phyloP scores from a whole-genome alignment of 2,797 vertebrate species.

The Melanitta fusca region DNA sequence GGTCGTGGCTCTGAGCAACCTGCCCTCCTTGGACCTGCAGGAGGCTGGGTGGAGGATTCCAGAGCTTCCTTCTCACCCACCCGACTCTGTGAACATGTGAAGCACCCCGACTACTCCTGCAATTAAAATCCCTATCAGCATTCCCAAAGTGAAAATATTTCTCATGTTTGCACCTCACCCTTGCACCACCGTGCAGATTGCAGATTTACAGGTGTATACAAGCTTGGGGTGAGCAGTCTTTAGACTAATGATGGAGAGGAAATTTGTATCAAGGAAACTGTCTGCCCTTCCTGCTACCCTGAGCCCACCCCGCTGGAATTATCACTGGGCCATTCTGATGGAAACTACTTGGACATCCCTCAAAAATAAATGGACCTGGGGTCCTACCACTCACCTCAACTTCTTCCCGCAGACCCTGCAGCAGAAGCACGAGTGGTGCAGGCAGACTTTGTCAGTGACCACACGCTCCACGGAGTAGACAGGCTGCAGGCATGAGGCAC shows the following conservation, averaged over 20 bases:
- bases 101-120: neutral
- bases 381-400: slow-evolving; percentile 83
- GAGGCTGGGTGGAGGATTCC: neutral
- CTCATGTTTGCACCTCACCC: neutral
- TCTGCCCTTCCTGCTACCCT: neutral
- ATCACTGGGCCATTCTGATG: neutral
- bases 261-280: neutral
- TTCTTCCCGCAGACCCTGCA: slow-evolving; percentile 86
- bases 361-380: neutral
- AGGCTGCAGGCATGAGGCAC: slow-evolving; percentile 82
- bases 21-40: neutral
- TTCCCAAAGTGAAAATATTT: neutral
- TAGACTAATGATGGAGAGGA: neutral
- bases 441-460: slow-evolving; percentile 78
- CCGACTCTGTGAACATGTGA: neutral
- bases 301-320: neutral
- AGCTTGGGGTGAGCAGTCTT: neutral
- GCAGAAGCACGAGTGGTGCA: slow-evolving; percentile 87
- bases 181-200: neutral
- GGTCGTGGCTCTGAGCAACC: neutral
- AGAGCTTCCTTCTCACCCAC: neutral
- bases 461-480: slow-evolving; percentile 85
- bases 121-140: neutral
- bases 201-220: neutral
- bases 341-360: neutral